Conservation (phyloP, 2,797 vertebrate species). For the Gadopsis bispinosus region DNA sequence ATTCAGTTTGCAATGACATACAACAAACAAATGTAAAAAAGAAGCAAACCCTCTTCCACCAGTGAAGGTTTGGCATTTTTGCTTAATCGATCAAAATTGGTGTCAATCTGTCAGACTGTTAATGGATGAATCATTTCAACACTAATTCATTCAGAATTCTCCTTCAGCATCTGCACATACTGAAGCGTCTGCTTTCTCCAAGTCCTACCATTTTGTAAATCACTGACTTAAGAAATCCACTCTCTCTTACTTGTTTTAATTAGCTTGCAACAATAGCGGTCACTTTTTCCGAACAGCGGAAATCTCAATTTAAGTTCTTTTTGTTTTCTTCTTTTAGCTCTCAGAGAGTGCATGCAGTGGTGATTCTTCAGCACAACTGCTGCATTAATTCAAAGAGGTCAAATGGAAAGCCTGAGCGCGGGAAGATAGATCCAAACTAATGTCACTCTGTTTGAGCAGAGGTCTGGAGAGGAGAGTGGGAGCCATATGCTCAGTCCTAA, state of each 20-base stretch:
- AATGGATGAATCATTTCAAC: background rate
- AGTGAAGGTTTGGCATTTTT: background rate
- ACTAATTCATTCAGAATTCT: slow-evolving; percentile 13
- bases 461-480: slow-evolving; percentile 8
- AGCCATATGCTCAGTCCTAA: slow-evolving; percentile 55
- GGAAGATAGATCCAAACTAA: slow-evolving; percentile 53
- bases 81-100: background rate
- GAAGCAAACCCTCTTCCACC: background rate
- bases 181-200: background rate
- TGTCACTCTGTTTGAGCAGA: slow-evolving; percentile 12
- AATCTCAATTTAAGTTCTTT: background rate
- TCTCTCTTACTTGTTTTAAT: slow-evolving; percentile 3
- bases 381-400: slow-evolving; percentile 51
- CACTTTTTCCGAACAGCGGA: background rate
- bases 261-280: slow-evolving; percentile 6
- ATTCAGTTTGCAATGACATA: background rate
- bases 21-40: background rate
- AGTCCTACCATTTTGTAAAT: background rate
- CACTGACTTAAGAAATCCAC: slow-evolving; percentile 3
- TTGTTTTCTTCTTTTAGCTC: background rate
- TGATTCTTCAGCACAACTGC: slow-evolving; percentile 25
- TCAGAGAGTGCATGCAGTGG: background rate
- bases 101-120: background rate
- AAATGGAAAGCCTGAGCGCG: slow-evolving; percentile 40
- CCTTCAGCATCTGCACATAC: background rate